phyloP scores from a whole-genome alignment of 1,140 invertebrate genomes.

The Popillia japonica region DNA sequence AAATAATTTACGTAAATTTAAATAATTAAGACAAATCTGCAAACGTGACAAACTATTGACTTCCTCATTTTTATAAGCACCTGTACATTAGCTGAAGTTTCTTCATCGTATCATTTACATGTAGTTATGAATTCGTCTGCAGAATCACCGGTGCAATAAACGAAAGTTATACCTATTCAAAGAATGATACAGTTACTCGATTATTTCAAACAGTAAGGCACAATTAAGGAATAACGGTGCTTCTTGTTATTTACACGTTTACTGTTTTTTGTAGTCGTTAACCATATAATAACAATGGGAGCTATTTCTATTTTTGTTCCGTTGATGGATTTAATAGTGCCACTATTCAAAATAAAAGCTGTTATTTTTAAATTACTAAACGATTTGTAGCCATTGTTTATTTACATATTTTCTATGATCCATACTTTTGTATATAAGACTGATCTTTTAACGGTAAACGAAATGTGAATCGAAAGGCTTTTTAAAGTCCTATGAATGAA shows the following conservation, averaged over 20 bases:
- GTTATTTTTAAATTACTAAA: not conserved
- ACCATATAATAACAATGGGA: conserved; percentile 3
- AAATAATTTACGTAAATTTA: too few species aligned
- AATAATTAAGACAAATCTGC: too few species aligned
- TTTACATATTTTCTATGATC: too few species aligned
- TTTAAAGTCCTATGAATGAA: too few species aligned
- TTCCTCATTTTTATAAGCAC: too few species aligned
- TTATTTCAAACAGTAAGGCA: not conserved
- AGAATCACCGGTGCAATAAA: not conserved
- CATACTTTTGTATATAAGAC: too few species aligned
- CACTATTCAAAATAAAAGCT: not conserved
- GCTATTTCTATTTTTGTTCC: not conserved
- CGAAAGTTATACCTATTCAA: not conserved
- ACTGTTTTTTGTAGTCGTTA: conserved; percentile 7
- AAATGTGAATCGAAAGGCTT: too few species aligned
- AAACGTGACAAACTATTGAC: too few species aligned
- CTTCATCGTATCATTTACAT: not conserved
- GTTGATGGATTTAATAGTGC: not conserved
- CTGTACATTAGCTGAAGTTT: too few species aligned
- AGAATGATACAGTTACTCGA: conserved; percentile 1
- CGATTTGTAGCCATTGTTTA: not conserved
- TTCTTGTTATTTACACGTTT: not conserved
- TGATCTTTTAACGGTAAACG: too few species aligned
- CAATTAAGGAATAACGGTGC: not conserved
- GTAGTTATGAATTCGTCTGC: not conserved